Evolutionary conservation across 2,113 vertebrate species (phyloP), one percentile per base, ranked within the genome.

Genomic region (Porphyrio hochstetteri): DNA sequence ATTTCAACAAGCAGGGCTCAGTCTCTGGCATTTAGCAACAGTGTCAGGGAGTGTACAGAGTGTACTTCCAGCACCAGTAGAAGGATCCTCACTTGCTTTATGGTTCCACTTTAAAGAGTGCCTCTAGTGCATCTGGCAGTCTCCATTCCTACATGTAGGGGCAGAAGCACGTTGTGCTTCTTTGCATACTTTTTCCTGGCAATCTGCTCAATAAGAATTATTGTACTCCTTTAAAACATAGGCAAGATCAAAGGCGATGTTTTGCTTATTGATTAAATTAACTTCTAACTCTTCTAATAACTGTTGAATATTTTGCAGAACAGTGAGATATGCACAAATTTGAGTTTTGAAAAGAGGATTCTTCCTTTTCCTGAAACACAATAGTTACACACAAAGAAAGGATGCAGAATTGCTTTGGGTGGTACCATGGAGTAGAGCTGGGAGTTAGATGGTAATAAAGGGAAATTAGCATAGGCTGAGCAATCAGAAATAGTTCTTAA

Each of bases 11-110:
- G 50, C 21, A 86, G 35, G 69, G 35, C 67, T 90, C 11, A 46
- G 28, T 60, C 57, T 94, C 74, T 90, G 80, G 79, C 79, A 80
- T 70, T 92, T 50, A 85, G 38, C 71, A 90, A 33, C 42, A 53
- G 7, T 60, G 33, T 88, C 72, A 83, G 64, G 79, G 88, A 94
- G 72, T 67, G 90, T 78, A 96, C 92, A 93, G 82, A 71, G 69
- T 86, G 93, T 95, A 80, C 82, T 96, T 96, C 85, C 85, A 95
- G 78, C 40, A 72, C 16, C 36, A 89, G 33, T n/a, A 89, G 44
- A 61, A 95, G 69, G 57, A 4, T 91, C 23, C n/a, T 91, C 33
- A 12, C 71, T 94, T 87, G 50, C 63, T 86, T 91, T 65, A 65
- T 57, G 50, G 11, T 91, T 91, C 12, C 36, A 16, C 21, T 92